phyloP scores from a whole-genome alignment of 2,797 vertebrate species.

The Gallirallus australis region DNA sequence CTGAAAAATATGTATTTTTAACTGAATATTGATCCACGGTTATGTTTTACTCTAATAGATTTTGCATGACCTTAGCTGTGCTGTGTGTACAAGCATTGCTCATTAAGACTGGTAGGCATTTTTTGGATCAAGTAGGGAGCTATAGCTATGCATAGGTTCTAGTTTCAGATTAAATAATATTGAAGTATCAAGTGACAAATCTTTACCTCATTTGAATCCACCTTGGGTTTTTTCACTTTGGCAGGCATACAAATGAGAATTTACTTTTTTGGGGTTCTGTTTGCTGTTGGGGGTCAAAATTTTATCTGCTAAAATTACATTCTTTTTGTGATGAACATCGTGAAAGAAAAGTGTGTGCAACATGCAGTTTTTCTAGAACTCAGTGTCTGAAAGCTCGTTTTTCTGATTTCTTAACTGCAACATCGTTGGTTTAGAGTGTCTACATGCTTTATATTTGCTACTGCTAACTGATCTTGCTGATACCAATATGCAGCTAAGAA shows the following conservation, averaged over 20 bases:
- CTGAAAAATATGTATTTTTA: background rate
- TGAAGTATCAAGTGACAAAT: background rate
- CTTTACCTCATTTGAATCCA: background rate
- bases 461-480: background rate
- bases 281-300: background rate
- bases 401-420: background rate
- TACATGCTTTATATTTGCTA: background rate
- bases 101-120: background rate
- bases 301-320: background rate
- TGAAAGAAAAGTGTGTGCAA: background rate
- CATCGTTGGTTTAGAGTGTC: background rate
- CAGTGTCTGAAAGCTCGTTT: background rate
- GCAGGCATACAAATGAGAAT: background rate
- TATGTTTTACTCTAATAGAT: background rate
- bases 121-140: background rate
- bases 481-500: background rate
- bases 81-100: background rate
- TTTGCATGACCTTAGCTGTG: background rate
- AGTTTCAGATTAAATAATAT: background rate
- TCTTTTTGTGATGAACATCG: background rate
- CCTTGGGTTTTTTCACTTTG: background rate
- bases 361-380: background rate
- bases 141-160: background rate
- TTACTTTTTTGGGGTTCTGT: background rate
- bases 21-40: background rate